Percentiles rank a stretch among this genome's conserved stretches.
These are phyloP conservation scores for Pseudochirops corinnae DNA, from an alignment of 2,797 vertebrate genomes.

Conservation along the genomic window DNA sequence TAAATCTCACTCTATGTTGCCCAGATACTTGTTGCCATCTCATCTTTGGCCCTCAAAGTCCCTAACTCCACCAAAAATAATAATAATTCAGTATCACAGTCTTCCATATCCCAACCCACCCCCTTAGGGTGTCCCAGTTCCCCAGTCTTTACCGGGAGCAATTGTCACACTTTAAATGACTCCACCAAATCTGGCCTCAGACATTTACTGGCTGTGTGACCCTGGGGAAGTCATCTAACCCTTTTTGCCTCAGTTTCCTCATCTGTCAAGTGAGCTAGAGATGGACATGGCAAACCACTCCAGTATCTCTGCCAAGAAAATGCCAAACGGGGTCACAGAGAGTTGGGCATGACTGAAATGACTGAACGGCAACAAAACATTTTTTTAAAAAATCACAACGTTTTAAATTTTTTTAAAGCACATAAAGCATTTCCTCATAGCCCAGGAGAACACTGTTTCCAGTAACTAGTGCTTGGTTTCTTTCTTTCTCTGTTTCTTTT, in stretches of 20 bases:
- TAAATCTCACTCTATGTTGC: background rate
- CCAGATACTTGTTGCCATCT: background rate
- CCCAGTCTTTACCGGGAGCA: background rate
- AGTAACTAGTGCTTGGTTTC: background rate
- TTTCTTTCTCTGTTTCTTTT: background rate
- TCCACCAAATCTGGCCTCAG: background rate
- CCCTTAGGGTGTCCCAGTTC: background rate
- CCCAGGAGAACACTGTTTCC: background rate
- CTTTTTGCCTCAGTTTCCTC: background rate
- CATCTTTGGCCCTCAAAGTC: background rate
- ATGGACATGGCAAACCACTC: background rate
- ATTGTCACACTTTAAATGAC: background rate
- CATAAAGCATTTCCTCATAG: background rate
- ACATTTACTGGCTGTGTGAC: background rate
- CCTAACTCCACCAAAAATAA: no score
- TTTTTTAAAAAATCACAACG: background rate
- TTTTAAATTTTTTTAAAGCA: background rate
- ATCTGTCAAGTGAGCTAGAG: background rate
- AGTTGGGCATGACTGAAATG: no score
- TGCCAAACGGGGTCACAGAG: background rate
- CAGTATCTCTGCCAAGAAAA: background rate
- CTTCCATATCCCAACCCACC: background rate
- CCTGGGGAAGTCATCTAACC: background rate
- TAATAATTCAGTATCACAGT: background rate
- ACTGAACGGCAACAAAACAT: background rate